A percentile compares a stretch with the other conserved stretches of the same genome.
Evolutionary conservation across 2,888 invertebrate genomes (phyloP).

Genomic region (Mimachlamys varia): DNA sequence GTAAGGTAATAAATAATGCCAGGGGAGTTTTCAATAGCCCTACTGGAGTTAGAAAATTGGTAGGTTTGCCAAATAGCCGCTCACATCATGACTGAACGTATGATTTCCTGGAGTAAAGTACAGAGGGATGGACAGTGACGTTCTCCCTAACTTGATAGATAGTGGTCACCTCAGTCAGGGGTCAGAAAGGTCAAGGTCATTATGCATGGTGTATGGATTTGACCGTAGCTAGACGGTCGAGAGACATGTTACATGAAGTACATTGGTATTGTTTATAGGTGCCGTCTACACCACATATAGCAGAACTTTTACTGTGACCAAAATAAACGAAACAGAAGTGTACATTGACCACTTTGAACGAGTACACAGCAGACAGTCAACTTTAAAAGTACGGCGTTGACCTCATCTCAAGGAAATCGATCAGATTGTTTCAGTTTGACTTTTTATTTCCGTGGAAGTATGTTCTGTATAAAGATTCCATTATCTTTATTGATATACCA

Average conservation of each 20-base stretch:
- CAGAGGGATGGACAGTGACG: conserved; percentile 10
- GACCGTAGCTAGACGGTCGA: background rate
- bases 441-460: background rate
- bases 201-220: background rate
- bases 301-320: background rate
- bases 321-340: background rate
- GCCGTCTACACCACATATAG: background rate
- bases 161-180: background rate
- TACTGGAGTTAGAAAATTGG: conserved; percentile 31
- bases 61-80: conserved; percentile 14
- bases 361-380: background rate
- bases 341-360: background rate
- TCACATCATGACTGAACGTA: conserved; percentile 22
- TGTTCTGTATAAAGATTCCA: background rate
- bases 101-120: background rate
- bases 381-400: background rate
- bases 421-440: background rate
- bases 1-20: conserved; percentile 28
- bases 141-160: conserved; percentile 2
- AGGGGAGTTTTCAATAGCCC: background rate
- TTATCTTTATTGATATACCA: background rate
- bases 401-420: background rate
- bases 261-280: background rate
- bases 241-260: background rate
- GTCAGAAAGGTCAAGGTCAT: conserved; percentile 27